Percentiles rank a stretch among this genome's conserved stretches.
Conservation (phyloP, 2,113 vertebrate species). For the Tragelaphus scriptus region DNA sequence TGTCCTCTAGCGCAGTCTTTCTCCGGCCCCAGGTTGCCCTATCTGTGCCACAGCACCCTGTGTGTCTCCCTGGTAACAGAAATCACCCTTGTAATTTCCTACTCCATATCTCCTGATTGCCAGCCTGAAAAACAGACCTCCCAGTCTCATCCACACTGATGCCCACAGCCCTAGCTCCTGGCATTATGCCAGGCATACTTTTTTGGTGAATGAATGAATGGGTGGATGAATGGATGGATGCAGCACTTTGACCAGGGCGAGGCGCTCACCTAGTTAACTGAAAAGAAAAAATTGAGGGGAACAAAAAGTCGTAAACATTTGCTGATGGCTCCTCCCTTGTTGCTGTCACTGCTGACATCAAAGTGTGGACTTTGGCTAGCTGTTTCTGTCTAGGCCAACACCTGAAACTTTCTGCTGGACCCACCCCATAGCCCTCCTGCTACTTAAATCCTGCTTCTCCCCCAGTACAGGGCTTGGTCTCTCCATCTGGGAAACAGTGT, state of each 20-base stretch:
- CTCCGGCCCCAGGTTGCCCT: not conserved
- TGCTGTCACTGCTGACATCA: not conserved
- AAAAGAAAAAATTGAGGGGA: not conserved
- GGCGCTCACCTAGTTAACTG: not conserved
- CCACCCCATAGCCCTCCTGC: not conserved
- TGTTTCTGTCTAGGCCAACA: not conserved
- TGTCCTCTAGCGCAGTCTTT: not conserved
- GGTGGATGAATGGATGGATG: not conserved
- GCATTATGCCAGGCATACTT: not conserved
- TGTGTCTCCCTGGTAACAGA: conserved; percentile 39
- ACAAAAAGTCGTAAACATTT: not conserved
- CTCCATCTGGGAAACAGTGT: not conserved
- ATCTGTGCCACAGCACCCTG: not conserved
- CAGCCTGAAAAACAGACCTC: not conserved
- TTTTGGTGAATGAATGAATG: not conserved
- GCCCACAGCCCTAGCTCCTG: not conserved
- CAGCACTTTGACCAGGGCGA: not conserved
- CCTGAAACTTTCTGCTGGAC: not conserved
- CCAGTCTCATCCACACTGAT: not conserved
- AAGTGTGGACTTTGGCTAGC: not conserved
- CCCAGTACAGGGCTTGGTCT: not conserved
- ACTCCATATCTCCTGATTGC: not conserved
- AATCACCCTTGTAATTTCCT: conserved; percentile 30
- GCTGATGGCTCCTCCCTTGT: not conserved
- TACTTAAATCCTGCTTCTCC: not conserved